Conservation (phyloP, 1,140 invertebrate genomes). For the Drosophila albomicans region DNA sequence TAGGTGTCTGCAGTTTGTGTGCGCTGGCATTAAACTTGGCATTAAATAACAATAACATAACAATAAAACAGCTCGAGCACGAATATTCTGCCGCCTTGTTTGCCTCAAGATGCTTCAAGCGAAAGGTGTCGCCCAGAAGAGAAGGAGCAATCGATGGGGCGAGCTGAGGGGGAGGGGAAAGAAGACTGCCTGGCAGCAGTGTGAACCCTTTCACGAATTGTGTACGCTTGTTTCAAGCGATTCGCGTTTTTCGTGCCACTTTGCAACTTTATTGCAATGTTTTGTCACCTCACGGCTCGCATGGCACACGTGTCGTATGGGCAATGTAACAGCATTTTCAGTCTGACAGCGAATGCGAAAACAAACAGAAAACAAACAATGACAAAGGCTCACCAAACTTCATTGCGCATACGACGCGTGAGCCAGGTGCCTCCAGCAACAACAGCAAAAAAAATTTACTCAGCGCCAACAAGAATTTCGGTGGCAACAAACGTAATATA, state of each 20-base stretch:
- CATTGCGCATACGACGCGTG: slow-evolving; percentile 62
- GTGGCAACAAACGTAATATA: slow-evolving; percentile 1
- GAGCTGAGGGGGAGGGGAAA: slow-evolving; percentile 1
- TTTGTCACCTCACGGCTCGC: slow-evolving; percentile 54
- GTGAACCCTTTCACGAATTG: slow-evolving; percentile 59
- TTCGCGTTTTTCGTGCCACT: slow-evolving; percentile 47
- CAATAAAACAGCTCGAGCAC: slow-evolving; percentile 65
- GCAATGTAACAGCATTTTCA: slow-evolving; percentile 42
- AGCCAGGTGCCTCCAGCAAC: neutral
- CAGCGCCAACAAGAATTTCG: slow-evolving; percentile 1
- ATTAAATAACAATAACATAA: slow-evolving; percentile 81
- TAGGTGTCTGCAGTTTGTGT: slow-evolving; percentile 57
- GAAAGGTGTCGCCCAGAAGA: slow-evolving; percentile 4
- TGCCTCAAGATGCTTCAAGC: slow-evolving; percentile 14
- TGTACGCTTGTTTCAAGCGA: slow-evolving; percentile 31
- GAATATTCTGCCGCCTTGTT: slow-evolving; percentile 13
- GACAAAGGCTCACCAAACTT: slow-evolving; percentile 48
- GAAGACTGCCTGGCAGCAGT: neutral
- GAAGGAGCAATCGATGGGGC: neutral
- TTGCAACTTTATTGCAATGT: slow-evolving; percentile 53
- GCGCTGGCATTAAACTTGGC: slow-evolving; percentile 76
- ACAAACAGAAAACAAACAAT: slow-evolving; percentile 31
- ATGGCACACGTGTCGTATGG: slow-evolving; percentile 61
- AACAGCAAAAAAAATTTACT: neutral
- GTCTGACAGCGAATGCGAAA: slow-evolving; percentile 16